Conservation (phyloP, 2,113 vertebrate genomes). For the Thamnophis sirtalis region DNA sequence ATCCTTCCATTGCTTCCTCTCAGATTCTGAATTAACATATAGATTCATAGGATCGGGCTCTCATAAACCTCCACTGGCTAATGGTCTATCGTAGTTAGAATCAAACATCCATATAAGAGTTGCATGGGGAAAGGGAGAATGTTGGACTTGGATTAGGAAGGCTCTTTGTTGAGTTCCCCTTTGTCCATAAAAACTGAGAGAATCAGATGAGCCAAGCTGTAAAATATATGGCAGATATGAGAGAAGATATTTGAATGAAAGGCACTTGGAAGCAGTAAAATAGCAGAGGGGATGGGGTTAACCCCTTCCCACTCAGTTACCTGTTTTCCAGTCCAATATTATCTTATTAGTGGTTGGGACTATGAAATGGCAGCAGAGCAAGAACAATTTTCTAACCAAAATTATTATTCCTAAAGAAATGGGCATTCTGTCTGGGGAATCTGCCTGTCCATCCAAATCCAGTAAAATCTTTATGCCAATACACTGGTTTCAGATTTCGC, state of each 20-base stretch:
- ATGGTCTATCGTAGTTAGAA: not conserved
- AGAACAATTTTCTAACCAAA: not conserved
- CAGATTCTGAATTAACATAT: not conserved
- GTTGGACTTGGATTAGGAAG: not conserved
- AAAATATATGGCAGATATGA: not conserved
- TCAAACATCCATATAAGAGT: not conserved
- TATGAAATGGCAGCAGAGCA: not conserved
- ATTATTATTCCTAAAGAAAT: not conserved
- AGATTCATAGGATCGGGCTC: not conserved
- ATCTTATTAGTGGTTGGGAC: not conserved
- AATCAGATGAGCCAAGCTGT: not conserved
- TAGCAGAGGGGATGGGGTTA: not conserved
- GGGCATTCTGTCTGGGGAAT: not conserved
- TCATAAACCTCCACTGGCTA: not conserved
- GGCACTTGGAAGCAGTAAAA: not conserved
- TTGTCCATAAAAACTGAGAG: not conserved
- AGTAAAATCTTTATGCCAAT: not conserved
- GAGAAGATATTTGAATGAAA: not conserved
- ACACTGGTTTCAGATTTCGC: not conserved
- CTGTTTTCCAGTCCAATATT: not conserved
- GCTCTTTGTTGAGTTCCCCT: not conserved
- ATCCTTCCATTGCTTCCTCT: not conserved
- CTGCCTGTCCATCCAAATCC: not conserved
- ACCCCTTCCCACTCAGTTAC: not conserved
- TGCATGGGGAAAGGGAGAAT: not conserved